Evolutionary conservation across 2,797 vertebrate species (phyloP), one percentile per base, ranked within the genome.

Genomic region (Hapalemur alaotrensis): DNA sequence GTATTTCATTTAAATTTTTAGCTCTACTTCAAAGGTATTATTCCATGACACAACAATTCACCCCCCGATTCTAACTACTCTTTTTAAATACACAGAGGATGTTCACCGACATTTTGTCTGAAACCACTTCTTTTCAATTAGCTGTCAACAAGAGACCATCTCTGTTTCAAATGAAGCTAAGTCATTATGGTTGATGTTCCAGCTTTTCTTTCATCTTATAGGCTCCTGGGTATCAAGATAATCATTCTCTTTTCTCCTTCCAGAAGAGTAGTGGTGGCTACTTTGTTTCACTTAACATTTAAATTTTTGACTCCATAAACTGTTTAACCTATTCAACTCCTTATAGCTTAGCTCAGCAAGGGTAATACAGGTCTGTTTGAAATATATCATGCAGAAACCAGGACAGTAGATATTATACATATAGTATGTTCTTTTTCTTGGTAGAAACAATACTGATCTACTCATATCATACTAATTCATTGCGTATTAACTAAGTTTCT

Each of bases 1-100:
- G 18, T 80, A 54, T 91, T 92, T 95, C 67, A 46, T 78, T 82
- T 95, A 93, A 86, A 83, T 80, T 86, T 92, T 93, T 91, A 93
- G 48, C 54, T 91, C 43, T 63, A 52, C 46, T 76, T 87, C 75
- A 95, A 89, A 92, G 35, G 25, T 75, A 78, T 95, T 91, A 81
- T 90, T 81, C 91, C 89, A 76, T 3, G 65, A 80, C 7, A 50
- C 73, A 81, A 93, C 32, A 92, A 28, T 32, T 35, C 4, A 70
- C 25, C 18, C 25, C 23, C 30, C 75, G 35, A 88, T 67, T 86
- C 80, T 92, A 65, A 46, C 43, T 28, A 32, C 72, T 13, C 57
- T 59, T 1, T 43, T 93, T 96, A 88, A 88, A 85, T n/a, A 81
- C 30, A 88, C 63, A 82, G 57, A 67, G 13, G 38, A 46, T 70